A percentile compares a stretch with the other conserved stretches of the same genome.
Conservation (phyloP, 2,113 vertebrate species). For the Dromiciops gliroides region DNA sequence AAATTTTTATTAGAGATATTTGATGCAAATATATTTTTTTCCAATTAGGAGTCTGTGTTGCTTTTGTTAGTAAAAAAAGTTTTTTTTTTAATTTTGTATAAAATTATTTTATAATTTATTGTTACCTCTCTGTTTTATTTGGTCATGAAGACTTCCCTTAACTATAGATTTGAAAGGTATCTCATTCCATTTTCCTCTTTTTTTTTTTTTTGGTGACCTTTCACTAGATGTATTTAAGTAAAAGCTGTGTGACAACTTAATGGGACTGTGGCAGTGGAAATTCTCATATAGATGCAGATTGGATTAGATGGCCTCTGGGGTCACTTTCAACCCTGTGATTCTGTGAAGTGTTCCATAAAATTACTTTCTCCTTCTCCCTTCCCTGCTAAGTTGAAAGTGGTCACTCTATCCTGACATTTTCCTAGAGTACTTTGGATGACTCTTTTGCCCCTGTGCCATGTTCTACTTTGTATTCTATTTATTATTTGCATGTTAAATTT, state of each 20-base stretch:
- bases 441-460: background rate
- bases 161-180: background rate
- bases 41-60: background rate
- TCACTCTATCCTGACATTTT: background rate
- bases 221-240: background rate
- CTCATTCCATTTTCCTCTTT: background rate
- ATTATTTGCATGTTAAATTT: too few relatives aligned
- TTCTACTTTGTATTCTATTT: too few relatives aligned
- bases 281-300: background rate
- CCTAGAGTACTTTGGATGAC: background rate
- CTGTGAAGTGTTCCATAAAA: background rate
- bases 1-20: background rate
- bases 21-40: background rate
- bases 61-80: background rate
- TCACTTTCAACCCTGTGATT: background rate
- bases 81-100: background rate
- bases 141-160: background rate
- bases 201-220: background rate
- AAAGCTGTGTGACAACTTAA: background rate
- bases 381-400: background rate
- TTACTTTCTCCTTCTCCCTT: background rate
- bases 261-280: background rate
- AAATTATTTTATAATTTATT: background rate
- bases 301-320: background rate
- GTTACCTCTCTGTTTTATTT: background rate